These are phyloP conservation scores for Drosophila erecta DNA, from an alignment of 1,140 invertebrate species.

Conservation along the genomic window DNA sequence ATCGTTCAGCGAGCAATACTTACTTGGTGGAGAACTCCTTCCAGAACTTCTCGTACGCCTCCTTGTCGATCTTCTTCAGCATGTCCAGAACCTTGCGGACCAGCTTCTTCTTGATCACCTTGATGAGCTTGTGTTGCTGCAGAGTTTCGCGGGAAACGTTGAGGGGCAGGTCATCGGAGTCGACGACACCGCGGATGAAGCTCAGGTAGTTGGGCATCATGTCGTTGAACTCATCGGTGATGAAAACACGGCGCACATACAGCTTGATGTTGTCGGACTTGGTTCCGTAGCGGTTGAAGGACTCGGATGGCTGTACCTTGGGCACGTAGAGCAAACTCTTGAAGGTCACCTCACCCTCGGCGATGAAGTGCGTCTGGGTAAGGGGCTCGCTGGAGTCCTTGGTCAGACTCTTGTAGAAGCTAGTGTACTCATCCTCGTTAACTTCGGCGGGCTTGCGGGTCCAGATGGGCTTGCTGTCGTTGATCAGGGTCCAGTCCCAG, in stretches of 20 bases:
- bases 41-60: constrained; percentile 98
- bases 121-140: constrained; percentile 99
- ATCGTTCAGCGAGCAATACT: constrained; percentile 72
- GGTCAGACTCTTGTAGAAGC: constrained; percentile 97
- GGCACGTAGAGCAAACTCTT: constrained; percentile 98
- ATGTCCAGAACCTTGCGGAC: constrained; percentile 98
- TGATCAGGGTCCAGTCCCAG: constrained; percentile 99
- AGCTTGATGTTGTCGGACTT: constrained; percentile 98
- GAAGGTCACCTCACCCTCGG: constrained; percentile 99
- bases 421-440: constrained; percentile 94
- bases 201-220: constrained; percentile 99
- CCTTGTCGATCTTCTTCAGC: constrained; percentile 98
- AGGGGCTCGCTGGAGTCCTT: constrained; percentile 96
- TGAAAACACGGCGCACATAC: constrained; percentile 98
- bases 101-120: constrained; percentile 99
- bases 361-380: constrained; percentile 97
- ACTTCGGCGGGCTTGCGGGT: constrained; percentile 96
- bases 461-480: constrained; percentile 99
- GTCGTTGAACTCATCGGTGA: constrained; percentile 99
- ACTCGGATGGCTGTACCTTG: constrained; percentile 94
- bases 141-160: constrained; percentile 99
- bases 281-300: constrained; percentile 97
- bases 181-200: constrained; percentile 98
- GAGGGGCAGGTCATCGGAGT: constrained; percentile 99
- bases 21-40: constrained; percentile 99